Base-by-base conservation (phyloP, 2,797 vertebrate genomes). In the Hydrolagus colliei region DNA sequence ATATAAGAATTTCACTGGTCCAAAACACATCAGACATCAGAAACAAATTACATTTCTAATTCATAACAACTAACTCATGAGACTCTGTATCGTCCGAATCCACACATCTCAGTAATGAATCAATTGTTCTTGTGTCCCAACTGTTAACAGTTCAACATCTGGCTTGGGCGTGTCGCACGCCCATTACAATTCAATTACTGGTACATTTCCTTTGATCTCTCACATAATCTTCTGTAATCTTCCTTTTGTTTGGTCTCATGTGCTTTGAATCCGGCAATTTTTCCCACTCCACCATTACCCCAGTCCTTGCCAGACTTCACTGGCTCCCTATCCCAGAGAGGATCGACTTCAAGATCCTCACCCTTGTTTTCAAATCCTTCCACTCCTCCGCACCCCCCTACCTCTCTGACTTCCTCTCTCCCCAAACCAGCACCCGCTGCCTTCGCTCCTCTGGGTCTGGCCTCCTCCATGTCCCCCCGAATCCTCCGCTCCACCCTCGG, bases 31-130 rank as follows among this genome's bases (percentile, higher is more conserved):
- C 61, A 63, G 76, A 16, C 20, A 63, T 12, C 13, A 35, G 22
- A 20, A 20, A n/a, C n/a, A 27, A 27, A 63, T 27, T 52, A 6
- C 41, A 7, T 79, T 79, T 79, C 20, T 22, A 79, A 22, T 79
- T 62, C 59, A 63, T 22, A 77, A 77, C 61, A 79, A 79, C 76
- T 79, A 63, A 27, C 76, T 63, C 63, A 20, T 59, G 18, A 77
- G 9, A 59, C 32, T 14, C 35, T 75, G 0, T 13, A 75, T 75
- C 75, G 10, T 20, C 16, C 62, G 59, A 22, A n/a, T 78, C 62
- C 11, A 63, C n/a, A 62, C 22, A 22, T 52, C 1, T 1, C 61
- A 63, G 61, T 79, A 22, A 79, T 79, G 75, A 63, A 27, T 79
- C 63, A 22, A 62, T 63, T 79, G 10, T 63, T 79, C n/a, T 27